A percentile compares a stretch with the other conserved stretches of the same genome.
phyloP scores from a whole-genome alignment of 2,797 vertebrate genomes.

The Intellagama lesueurii region DNA sequence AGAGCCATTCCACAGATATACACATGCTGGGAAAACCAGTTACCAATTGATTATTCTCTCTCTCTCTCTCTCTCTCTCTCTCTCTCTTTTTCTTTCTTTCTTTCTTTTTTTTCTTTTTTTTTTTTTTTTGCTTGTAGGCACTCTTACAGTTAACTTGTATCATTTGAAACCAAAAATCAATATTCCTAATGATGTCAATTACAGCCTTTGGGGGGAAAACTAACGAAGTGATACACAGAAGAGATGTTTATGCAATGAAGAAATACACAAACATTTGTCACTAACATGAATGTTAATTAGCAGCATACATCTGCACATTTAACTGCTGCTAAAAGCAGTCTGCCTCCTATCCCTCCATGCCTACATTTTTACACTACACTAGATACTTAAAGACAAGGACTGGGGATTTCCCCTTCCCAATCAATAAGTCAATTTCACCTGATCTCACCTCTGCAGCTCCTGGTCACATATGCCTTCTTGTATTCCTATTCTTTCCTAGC shows the following conservation, averaged over 20 bases:
- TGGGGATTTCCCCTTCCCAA: background rate
- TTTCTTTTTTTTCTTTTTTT: no score
- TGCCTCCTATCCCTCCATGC: background rate
- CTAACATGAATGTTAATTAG: conserved; percentile 25
- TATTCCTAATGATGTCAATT: conserved; percentile 54
- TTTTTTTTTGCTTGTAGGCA: conserved; percentile 33
- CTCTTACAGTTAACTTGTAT: conserved; percentile 53
- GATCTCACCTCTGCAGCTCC: background rate
- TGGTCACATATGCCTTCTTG: background rate
- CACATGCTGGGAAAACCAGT: conserved; percentile 46
- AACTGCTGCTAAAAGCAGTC: conserved; percentile 19
- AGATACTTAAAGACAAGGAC: background rate
- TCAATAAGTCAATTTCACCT: background rate
- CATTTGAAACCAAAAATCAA: conserved; percentile 39
- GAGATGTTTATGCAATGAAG: conserved; percentile 31
- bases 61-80: no score
- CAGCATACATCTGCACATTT: background rate
- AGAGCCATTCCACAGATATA: conserved; percentile 3
- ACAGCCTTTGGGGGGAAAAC: conserved; percentile 43
- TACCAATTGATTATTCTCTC: conserved; percentile 51
- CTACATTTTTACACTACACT: conserved; percentile 8
- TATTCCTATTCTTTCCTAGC: no score
- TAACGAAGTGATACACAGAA: conserved; percentile 13
- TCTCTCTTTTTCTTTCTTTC: no score
- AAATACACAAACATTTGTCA: background rate